Evolutionary conservation across 2,888 invertebrate genomes (phyloP).

Genomic region (Melinopterus prodromus): DNA sequence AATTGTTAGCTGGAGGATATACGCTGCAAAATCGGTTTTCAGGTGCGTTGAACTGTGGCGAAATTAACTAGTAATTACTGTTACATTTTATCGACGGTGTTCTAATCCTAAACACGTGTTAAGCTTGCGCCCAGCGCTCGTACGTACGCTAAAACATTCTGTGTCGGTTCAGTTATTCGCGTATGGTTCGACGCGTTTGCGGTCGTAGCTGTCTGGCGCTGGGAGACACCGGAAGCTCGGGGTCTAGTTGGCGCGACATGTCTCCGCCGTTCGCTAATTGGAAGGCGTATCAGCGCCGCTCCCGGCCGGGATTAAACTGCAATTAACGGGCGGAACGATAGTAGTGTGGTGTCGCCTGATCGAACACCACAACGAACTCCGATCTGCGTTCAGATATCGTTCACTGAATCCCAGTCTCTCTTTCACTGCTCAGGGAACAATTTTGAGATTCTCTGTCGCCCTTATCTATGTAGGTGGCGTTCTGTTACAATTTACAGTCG

Average conservation of each 20-base stretch:
- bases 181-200: slow-evolving; percentile 13
- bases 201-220: neutral
- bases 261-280: slow-evolving; percentile 23
- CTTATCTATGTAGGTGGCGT: neutral
- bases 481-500: too few species aligned
- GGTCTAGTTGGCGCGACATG: slow-evolving; percentile 15
- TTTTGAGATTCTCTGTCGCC: neutral
- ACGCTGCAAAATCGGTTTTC: neutral
- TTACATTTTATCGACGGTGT: neutral
- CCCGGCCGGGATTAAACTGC: slow-evolving; percentile 26
- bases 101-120: slow-evolving; percentile 4
- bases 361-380: slow-evolving; percentile 13
- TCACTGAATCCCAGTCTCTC: neutral
- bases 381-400: neutral
- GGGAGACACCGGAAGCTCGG: slow-evolving; percentile 10
- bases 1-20: neutral
- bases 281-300: slow-evolving; percentile 21
- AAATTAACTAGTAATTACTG: neutral
- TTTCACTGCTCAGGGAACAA: too few species aligned
- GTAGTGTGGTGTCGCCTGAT: slow-evolving; percentile 21
- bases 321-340: slow-evolving; percentile 28
- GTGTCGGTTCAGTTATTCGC: slow-evolving; percentile 9
- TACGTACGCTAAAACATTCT: neutral
- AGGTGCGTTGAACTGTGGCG: neutral
- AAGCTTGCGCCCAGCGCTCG: too few species aligned